Percentiles rank a stretch among this genome's conserved stretches.
Conservation (phyloP, 2,797 vertebrate genomes). For the Knipowitschia caucasica region DNA sequence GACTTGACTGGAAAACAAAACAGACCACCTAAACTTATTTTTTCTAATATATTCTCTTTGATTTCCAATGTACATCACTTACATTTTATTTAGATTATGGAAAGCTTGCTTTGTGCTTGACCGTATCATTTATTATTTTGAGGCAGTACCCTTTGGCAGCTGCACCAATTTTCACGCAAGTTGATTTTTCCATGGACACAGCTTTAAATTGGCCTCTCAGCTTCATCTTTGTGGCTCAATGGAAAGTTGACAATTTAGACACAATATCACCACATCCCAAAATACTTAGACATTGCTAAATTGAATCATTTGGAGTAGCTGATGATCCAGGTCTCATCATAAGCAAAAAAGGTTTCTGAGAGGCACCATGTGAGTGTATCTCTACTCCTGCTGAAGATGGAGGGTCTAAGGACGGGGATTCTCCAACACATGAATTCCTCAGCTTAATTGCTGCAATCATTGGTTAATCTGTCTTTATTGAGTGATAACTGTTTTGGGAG, state of each 20-base stretch:
- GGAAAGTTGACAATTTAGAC: conserved; percentile 32
- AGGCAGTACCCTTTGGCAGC: conserved; percentile 5
- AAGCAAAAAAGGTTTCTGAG: neutral
- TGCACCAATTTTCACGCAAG: conserved; percentile 12
- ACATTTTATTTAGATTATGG: conserved; percentile 42
- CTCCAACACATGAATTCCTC: too few relatives aligned
- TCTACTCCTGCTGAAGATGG: too few relatives aligned
- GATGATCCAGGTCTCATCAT: conserved; percentile 15
- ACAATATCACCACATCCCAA: conserved; percentile 3
- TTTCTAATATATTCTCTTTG: conserved; percentile 1
- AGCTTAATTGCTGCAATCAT: too few relatives aligned
- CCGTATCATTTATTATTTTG: conserved; percentile 5
- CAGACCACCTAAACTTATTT: neutral
- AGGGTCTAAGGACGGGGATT: too few relatives aligned
- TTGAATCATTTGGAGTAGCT: conserved; percentile 30
- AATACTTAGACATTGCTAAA: conserved; percentile 10
- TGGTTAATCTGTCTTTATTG: too few relatives aligned
- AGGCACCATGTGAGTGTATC: too few relatives aligned
- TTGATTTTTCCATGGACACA: conserved; percentile 18
- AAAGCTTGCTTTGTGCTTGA: conserved; percentile 11
- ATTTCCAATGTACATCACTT: conserved; percentile 23
- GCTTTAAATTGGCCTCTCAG: conserved; percentile 43
- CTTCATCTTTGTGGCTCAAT: conserved; percentile 22
- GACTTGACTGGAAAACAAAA: neutral
- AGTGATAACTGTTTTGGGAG: too few relatives aligned